Percentiles rank a stretch among this genome's conserved stretches.
phyloP scores from a whole-genome alignment of 1,140 invertebrate species.

The Pseudachorutes palmiensis region DNA sequence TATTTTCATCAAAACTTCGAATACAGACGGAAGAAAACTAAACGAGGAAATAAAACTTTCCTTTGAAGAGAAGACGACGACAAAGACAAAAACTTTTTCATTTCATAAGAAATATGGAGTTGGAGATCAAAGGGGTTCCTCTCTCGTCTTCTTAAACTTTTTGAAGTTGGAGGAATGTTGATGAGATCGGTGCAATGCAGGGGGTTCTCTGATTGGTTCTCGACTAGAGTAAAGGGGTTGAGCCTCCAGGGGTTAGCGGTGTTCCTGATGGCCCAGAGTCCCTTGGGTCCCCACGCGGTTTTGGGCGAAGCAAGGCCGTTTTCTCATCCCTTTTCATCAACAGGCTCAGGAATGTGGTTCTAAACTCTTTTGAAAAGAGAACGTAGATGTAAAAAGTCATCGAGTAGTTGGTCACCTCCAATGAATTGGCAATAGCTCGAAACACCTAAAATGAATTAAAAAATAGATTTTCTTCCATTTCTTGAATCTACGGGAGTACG shows the following conservation, averaged over 20 bases:
- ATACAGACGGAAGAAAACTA: background rate
- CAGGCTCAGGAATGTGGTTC: conserved; percentile 36
- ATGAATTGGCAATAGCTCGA: conserved; percentile 60
- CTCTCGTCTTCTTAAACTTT: background rate
- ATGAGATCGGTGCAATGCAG: no score
- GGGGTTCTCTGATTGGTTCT: no score
- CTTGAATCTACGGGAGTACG: no score
- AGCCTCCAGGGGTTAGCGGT: background rate
- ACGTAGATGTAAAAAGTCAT: conserved; percentile 72
- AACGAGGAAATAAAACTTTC: background rate
- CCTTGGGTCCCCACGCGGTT: background rate
- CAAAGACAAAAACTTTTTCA: background rate
- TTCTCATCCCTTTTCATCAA: background rate
- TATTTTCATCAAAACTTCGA: background rate
- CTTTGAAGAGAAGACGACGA: background rate
- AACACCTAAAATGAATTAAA: conserved; percentile 54
- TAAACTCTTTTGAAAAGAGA: conserved; percentile 64
- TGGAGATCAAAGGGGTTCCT: background rate
- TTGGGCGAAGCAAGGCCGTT: background rate
- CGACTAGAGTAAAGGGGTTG: background rate
- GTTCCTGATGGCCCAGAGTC: background rate
- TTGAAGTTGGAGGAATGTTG: no score
- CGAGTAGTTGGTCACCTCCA: conserved; percentile 67
- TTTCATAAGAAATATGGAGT: background rate
- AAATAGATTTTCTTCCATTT: no score